Evolutionary conservation across 2,888 invertebrate species (phyloP).

Genomic region (Scrobipalpa atriplicella): DNA sequence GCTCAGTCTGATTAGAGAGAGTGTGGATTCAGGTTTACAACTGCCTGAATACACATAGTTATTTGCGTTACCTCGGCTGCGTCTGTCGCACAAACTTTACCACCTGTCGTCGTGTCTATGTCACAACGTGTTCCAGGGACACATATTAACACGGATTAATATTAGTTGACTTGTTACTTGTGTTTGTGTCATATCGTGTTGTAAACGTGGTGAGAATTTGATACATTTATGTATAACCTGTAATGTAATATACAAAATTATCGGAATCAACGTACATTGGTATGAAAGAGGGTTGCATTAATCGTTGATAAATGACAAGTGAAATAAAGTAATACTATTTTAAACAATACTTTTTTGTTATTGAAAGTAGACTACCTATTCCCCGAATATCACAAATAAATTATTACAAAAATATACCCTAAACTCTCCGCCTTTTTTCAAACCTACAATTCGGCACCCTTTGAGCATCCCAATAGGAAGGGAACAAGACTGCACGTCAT

Average conservation of each 20-base stretch:
- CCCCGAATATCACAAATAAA: no score
- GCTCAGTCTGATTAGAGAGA: neutral
- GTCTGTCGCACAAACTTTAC: neutral
- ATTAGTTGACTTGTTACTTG: constrained; percentile 36
- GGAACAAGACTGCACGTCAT: constrained; percentile 61
- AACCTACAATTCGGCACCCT: constrained; percentile 6
- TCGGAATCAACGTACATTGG: neutral
- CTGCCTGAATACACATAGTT: neutral
- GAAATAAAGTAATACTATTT: no score
- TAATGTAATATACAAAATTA: neutral
- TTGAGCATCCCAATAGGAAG: constrained; percentile 45
- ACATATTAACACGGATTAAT: constrained; percentile 32
- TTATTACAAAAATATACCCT: neutral
- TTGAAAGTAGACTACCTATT: no score
- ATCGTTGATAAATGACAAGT: no score
- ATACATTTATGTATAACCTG: neutral
- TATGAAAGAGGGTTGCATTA: no score
- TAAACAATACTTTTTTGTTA: no score
- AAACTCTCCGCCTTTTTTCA: neutral
- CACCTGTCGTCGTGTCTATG: constrained; percentile 16
- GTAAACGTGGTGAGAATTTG: neutral
- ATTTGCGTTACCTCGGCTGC: neutral
- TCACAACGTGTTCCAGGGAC: neutral
- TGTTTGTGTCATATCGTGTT: constrained; percentile 34
- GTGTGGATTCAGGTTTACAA: neutral